Conservation (phyloP, 2,113 vertebrate species). For the Heterocephalus glaber region DNA sequence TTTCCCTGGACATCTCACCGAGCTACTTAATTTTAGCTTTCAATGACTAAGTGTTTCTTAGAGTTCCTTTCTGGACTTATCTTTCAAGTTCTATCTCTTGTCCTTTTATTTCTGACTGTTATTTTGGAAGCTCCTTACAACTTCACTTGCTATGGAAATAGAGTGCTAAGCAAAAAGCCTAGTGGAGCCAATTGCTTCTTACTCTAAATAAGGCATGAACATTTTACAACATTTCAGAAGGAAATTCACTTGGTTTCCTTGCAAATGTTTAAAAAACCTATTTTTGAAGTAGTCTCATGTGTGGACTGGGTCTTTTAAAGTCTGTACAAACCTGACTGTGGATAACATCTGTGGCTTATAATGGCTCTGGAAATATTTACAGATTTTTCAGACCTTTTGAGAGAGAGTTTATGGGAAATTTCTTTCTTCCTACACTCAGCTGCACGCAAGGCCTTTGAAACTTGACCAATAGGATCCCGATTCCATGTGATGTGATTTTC, state of each 20-base stretch:
- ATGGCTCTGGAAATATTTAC: constrained; percentile 1
- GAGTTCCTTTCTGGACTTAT: neutral
- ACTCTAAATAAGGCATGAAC: neutral
- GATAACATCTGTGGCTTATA: constrained; percentile 67
- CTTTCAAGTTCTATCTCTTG: neutral
- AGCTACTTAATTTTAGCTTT: neutral
- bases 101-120: neutral
- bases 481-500: neutral
- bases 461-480: constrained; percentile 7
- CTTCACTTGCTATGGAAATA: neutral
- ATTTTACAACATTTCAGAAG: neutral
- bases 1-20: neutral
- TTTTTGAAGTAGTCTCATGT: neutral
- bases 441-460: constrained; percentile 51
- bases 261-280: neutral
- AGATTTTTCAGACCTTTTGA: constrained; percentile 36
- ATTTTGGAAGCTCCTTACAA: neutral
- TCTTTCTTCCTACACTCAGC: neutral
- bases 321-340: neutral
- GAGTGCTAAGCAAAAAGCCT: neutral
- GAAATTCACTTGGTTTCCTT: neutral
- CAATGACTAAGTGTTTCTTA: neutral
- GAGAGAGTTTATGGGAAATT: constrained; percentile 42
- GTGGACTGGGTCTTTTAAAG: neutral
- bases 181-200: neutral